Evolutionary conservation across 2,113 vertebrate species (phyloP).

Genomic region (Eurypyga helias): DNA sequence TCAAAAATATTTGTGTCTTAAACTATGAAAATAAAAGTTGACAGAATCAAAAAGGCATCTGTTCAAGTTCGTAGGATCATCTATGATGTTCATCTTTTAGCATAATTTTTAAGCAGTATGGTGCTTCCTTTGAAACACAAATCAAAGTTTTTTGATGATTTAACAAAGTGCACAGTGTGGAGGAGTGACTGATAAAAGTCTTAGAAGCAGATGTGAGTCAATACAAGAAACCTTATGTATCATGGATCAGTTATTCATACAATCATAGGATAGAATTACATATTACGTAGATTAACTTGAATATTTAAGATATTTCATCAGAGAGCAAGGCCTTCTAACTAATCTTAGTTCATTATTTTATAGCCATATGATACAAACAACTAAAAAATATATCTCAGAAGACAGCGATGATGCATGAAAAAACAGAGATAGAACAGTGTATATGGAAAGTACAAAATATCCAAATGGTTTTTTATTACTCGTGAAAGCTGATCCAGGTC

Average conservation of each 20-base stretch:
- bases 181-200: slow-evolving; percentile 34
- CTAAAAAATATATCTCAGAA: background rate
- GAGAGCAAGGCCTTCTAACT: background rate
- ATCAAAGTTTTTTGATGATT: slow-evolving; percentile 16
- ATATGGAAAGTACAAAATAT: background rate
- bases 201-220: slow-evolving; percentile 33
- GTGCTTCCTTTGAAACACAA: slow-evolving; percentile 53
- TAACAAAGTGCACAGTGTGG: background rate
- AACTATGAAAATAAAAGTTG: background rate
- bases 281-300: no score
- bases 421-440: background rate
- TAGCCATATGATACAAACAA: background rate
- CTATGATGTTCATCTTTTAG: background rate
- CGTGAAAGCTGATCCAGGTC: background rate
- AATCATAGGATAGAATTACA: background rate
- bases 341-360: background rate
- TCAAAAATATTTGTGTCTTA: background rate
- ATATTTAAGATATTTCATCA: background rate
- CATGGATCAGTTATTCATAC: background rate
- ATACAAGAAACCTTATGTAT: slow-evolving; percentile 9
- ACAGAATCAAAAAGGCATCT: background rate
- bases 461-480: background rate
- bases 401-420: background rate
- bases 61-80: background rate
- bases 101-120: slow-evolving; percentile 44